These are phyloP conservation scores for Taenaris catops DNA, from an alignment of 2,888 invertebrate genomes.

Conservation along the genomic window DNA sequence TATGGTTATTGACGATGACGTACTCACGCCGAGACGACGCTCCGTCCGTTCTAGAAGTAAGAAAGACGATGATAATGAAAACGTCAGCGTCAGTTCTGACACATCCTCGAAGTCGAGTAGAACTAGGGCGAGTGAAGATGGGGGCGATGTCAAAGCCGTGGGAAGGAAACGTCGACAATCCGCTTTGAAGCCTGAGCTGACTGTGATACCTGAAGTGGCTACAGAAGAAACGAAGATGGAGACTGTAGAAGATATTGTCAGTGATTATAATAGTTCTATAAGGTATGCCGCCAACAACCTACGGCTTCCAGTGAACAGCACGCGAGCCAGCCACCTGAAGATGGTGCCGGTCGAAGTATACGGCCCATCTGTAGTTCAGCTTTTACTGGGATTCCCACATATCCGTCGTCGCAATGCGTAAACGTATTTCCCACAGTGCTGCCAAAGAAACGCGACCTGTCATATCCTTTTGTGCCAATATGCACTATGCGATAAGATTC, in stretches of 20 bases:
- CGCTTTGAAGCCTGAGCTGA: slow-evolving; percentile 55
- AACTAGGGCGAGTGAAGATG: slow-evolving; percentile 44
- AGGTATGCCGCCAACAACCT: too few species aligned
- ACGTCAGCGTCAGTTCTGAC: slow-evolving; percentile 52
- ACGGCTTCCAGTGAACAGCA: too few species aligned
- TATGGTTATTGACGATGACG: slow-evolving; percentile 35
- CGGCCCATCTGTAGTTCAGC: too few species aligned
- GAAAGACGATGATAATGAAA: slow-evolving; percentile 59
- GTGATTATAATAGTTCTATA: slow-evolving; percentile 48
- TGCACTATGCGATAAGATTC: too few species aligned
- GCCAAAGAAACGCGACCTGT: too few species aligned
- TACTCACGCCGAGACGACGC: slow-evolving; percentile 47
- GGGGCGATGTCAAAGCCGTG: slow-evolving; percentile 29
- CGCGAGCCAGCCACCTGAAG: too few species aligned
- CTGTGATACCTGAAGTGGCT: slow-evolving; percentile 64
- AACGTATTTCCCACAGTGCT: too few species aligned
- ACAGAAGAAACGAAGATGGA: slow-evolving; percentile 41
- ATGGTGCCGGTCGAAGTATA: too few species aligned
- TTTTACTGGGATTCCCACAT: too few species aligned
- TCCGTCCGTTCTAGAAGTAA: slow-evolving; percentile 39
- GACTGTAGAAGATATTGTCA: slow-evolving; percentile 33
- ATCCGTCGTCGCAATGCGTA: too few species aligned
- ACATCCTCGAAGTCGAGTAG: slow-evolving; percentile 44
- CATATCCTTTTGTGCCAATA: too few species aligned
- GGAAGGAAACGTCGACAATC: slow-evolving; percentile 51